A percentile compares a stretch with the other conserved stretches of the same genome.
Evolutionary conservation across 2,888 invertebrate genomes (phyloP).

Genomic region (Hypomecis atomaria): DNA sequence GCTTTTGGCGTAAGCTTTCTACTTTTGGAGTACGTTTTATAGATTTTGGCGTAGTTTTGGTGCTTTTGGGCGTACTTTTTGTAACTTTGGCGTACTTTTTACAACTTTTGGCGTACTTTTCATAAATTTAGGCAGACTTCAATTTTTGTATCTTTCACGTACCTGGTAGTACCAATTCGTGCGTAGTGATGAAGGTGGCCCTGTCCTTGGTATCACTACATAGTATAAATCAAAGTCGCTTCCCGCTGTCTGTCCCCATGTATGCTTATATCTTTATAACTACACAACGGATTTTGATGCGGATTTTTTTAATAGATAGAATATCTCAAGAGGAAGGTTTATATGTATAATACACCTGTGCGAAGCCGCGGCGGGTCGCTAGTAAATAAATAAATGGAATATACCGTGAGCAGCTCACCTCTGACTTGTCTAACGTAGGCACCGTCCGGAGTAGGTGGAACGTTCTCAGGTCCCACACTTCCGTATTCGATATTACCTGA

Average conservation of each 20-base stretch:
- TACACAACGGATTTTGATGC: no score
- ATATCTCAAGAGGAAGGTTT: no score
- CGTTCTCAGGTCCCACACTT: slow-evolving; percentile 99
- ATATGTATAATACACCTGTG: no score
- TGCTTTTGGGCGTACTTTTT: no score
- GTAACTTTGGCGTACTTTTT: background rate
- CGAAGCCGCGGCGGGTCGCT: no score
- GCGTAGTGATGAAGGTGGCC: slow-evolving; percentile 97
- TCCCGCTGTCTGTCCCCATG: no score
- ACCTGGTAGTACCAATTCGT: slow-evolving; percentile 95
- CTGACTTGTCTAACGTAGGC: slow-evolving; percentile 95
- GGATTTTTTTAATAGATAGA: no score
- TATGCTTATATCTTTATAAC: no score
- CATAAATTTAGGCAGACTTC: no score
- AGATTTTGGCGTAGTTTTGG: no score
- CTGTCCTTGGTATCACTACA: slow-evolving; percentile 96
- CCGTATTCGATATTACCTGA: slow-evolving; percentile 97
- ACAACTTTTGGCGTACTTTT: background rate
- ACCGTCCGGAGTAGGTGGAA: slow-evolving; percentile 97
- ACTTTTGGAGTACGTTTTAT: background rate
- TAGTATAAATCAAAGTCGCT: no score
- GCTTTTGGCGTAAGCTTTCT: background rate
- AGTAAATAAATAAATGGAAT: no score
- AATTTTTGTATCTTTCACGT: slow-evolving; percentile 15
- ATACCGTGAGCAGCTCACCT: slow-evolving; percentile 59